A percentile compares a stretch with the other conserved stretches of the same genome.
These are phyloP conservation scores for Drosophila rhopaloa DNA, from an alignment of 1,140 invertebrate species.

Conservation along the genomic window DNA sequence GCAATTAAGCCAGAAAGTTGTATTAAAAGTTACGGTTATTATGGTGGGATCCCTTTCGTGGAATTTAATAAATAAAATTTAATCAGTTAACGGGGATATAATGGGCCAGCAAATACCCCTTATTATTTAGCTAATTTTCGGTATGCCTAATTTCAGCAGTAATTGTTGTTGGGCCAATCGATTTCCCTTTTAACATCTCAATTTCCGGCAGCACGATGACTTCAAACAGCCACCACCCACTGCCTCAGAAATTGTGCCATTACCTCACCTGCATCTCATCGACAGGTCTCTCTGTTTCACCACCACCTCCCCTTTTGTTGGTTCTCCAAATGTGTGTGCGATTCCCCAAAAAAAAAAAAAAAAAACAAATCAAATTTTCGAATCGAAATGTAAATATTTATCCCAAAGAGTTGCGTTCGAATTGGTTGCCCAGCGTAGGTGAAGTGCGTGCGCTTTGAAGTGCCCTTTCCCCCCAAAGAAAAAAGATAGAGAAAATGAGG, in stretches of 20 bases:
- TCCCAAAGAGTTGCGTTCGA: constrained; percentile 45
- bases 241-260: constrained; percentile 38
- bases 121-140: constrained; percentile 20
- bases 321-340: constrained; percentile 54
- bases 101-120: background rate
- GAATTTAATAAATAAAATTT: constrained; percentile 4
- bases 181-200: constrained; percentile 40
- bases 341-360: constrained; percentile 32
- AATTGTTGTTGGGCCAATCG: constrained; percentile 6
- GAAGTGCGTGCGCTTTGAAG: constrained; percentile 78
- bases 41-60: background rate
- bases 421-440: constrained; percentile 42
- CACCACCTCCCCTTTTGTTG: constrained; percentile 38
- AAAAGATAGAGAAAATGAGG: background rate
- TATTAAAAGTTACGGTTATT: constrained; percentile 22
- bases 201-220: constrained; percentile 41
- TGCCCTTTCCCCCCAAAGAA: constrained; percentile 20
- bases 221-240: constrained; percentile 31
- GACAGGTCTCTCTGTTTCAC: constrained; percentile 42
- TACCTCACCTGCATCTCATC: constrained; percentile 48
- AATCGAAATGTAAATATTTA: constrained; percentile 81
- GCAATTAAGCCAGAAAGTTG: constrained; percentile 28
- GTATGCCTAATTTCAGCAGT: background rate
- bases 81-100: background rate
- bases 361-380: constrained; percentile 74